A percentile compares a stretch with the other conserved stretches of the same genome.
phyloP scores from a whole-genome alignment of 2,797 vertebrate genomes.

The Rhinophrynus dorsalis region DNA sequence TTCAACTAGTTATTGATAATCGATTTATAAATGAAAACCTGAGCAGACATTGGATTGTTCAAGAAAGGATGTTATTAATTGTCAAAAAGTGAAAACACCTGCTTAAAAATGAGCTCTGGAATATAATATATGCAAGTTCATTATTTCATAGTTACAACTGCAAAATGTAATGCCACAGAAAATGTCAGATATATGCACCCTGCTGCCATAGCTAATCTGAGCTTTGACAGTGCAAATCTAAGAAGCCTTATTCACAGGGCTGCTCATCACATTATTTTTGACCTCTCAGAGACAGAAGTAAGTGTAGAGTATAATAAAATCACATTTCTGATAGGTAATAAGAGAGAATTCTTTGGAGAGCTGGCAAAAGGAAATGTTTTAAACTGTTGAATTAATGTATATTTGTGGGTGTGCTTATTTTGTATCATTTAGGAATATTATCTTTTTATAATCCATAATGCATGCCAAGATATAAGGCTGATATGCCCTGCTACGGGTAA shows the following conservation, averaged over 20 bases:
- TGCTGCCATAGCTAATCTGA: conserved; percentile 56
- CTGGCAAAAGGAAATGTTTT: conserved; percentile 54
- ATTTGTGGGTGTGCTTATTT: too few relatives aligned
- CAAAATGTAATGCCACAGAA: conserved; percentile 60
- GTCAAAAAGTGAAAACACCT: conserved; percentile 6
- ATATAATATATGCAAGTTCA: conserved; percentile 41
- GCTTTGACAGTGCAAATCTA: conserved; percentile 64
- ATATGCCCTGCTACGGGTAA: too few relatives aligned
- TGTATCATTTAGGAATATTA: too few relatives aligned
- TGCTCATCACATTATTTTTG: conserved; percentile 56
- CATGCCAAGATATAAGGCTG: too few relatives aligned
- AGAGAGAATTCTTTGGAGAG: conserved; percentile 53
- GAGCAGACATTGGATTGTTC: background rate
- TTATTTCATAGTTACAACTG: conserved; percentile 45
- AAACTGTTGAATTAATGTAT: too few relatives aligned
- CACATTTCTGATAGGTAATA: conserved; percentile 60
- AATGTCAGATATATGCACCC: conserved; percentile 50
- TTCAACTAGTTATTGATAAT: too few relatives aligned
- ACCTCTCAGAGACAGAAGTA: conserved; percentile 61
- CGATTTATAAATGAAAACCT: too few relatives aligned
- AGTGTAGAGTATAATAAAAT: conserved; percentile 68
- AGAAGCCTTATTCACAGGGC: conserved; percentile 54
- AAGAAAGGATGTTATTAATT: conserved; percentile 28
- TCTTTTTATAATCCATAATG: too few relatives aligned
- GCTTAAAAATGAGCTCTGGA: too few relatives aligned